These are phyloP conservation scores for Labroides dimidiatus DNA, from an alignment of 2,797 vertebrate genomes.

Conservation along the genomic window DNA sequence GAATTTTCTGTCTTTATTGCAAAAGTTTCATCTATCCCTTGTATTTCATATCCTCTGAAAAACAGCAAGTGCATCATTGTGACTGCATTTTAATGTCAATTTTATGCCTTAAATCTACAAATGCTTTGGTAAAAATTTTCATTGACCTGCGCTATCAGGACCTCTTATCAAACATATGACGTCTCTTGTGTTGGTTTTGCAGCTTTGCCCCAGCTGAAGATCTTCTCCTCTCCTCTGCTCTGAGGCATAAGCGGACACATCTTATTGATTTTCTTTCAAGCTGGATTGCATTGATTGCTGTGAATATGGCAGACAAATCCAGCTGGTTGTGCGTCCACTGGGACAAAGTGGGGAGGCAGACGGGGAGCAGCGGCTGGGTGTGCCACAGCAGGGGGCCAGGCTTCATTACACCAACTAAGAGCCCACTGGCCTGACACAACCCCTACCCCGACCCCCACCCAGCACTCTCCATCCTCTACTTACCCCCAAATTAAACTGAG, in stretches of 20 bases:
- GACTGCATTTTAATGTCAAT: too few species aligned
- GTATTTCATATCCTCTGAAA: too few species aligned
- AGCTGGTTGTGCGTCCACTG: conserved; percentile 87
- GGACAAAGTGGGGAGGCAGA: conserved; percentile 82
- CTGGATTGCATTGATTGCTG: conserved; percentile 93
- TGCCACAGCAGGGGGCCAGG: conserved; percentile 84
- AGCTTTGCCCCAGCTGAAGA: conserved; percentile 87
- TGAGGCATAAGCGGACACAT: conserved; percentile 95
- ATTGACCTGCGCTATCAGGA: conserved; percentile 21
- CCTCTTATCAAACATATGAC: conserved; percentile 78
- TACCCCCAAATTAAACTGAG: conserved; percentile 88
- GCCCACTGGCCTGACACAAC: conserved; percentile 84
- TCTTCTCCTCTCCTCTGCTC: conserved; percentile 88
- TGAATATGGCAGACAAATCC: conserved; percentile 94
- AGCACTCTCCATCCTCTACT: conserved; percentile 82
- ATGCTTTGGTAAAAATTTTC: conserved; percentile 27
- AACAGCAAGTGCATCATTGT: too few species aligned
- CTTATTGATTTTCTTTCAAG: conserved; percentile 99
- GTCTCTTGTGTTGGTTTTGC: conserved; percentile 86
- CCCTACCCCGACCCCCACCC: conserved; percentile 78
- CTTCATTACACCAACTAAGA: conserved; percentile 87
- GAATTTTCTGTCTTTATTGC: too few species aligned
- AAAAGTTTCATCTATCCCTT: too few species aligned
- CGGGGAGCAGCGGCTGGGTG: conserved; percentile 80
- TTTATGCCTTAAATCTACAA: too few species aligned